Percentiles rank a stretch among this genome's conserved stretches.
phyloP scores from a whole-genome alignment of 2,113 vertebrate species.

The Chinchilla lanigera region DNA sequence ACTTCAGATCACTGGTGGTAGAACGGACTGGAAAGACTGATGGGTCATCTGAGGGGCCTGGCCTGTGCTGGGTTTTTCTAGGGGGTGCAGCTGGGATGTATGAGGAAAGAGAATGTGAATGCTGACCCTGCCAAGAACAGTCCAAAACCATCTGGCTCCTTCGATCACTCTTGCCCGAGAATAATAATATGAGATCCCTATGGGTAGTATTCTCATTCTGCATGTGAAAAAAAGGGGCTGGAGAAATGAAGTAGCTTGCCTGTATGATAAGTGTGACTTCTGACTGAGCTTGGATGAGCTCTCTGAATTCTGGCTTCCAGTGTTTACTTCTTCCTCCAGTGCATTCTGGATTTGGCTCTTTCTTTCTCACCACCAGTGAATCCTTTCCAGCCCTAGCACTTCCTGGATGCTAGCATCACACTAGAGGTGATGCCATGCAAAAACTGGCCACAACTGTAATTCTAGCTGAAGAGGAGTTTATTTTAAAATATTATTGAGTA shows the following conservation, averaged over 20 bases:
- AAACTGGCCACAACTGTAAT: neutral
- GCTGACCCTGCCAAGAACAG: slow-evolving; percentile 32
- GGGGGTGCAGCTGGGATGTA: neutral
- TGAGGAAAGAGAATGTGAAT: neutral
- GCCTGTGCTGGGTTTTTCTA: neutral
- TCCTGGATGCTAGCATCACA: neutral
- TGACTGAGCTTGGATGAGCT: neutral
- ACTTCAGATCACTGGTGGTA: neutral
- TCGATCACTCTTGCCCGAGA: slow-evolving; percentile 19
- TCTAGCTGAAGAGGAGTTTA: slow-evolving; percentile 3
- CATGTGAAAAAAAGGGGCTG: slow-evolving; percentile 17
- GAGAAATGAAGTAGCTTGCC: neutral
- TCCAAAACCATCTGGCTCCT: slow-evolving; percentile 27
- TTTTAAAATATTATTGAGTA: slow-evolving; percentile 12
- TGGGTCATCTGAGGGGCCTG: neutral
- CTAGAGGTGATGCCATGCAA: neutral
- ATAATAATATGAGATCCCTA: neutral
- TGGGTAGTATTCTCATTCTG: neutral
- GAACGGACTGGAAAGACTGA: rapidly evolving
- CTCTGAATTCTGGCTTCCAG: neutral
- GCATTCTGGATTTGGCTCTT: neutral
- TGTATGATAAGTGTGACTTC: neutral
- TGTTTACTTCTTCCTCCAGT: neutral
- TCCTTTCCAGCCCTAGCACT: neutral
- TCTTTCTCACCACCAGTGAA: neutral